Evolutionary conservation across 2,113 vertebrate genomes (phyloP).

Genomic region (Motacilla tschutschensis): DNA sequence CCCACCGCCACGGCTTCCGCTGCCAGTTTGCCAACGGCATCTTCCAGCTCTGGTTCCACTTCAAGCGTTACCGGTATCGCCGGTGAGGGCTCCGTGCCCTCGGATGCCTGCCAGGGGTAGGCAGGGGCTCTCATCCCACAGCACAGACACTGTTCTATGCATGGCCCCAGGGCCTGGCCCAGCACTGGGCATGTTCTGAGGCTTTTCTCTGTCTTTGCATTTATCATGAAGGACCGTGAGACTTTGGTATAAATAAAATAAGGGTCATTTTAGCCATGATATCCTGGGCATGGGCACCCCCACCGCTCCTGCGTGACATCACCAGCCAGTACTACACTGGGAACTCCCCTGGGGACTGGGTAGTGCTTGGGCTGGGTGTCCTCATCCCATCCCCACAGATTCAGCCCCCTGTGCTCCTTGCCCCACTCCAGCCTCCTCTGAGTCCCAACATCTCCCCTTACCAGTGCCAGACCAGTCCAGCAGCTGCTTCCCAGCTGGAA

Average conservation of each 20-base stretch:
- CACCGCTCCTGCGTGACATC: fast-evolving
- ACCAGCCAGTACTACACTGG: not conserved
- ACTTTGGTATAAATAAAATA: conserved; percentile 36
- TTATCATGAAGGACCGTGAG: not conserved
- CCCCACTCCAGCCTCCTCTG: fast-evolving
- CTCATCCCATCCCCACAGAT: fast-evolving
- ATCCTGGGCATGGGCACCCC: fast-evolving
- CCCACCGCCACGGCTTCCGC: conserved; percentile 94
- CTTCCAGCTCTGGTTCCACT: conserved; percentile 98
- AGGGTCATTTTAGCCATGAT: not conserved
- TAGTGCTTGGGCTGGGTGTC: not conserved
- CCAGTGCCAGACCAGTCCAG: not conserved
- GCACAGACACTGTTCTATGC: not conserved
- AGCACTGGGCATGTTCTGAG: not conserved
- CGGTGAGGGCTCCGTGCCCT: conserved; percentile 56
- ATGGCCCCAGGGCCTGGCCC: not conserved
- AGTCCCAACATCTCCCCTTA: fast-evolving
- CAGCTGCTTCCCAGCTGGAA: not conserved
- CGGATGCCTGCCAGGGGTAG: fast-evolving
- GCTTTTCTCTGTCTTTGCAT: not conserved
- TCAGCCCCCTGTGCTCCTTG: no score
- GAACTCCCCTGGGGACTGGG: fast-evolving
- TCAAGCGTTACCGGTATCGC: conserved; percentile 95
- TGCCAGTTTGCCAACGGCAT: conserved; percentile 98
- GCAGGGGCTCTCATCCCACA: fast-evolving